Evolutionary conservation across 2,113 vertebrate genomes (phyloP), one percentile per base, ranked within the genome.

Genomic region (Pteruthius melanotis): DNA sequence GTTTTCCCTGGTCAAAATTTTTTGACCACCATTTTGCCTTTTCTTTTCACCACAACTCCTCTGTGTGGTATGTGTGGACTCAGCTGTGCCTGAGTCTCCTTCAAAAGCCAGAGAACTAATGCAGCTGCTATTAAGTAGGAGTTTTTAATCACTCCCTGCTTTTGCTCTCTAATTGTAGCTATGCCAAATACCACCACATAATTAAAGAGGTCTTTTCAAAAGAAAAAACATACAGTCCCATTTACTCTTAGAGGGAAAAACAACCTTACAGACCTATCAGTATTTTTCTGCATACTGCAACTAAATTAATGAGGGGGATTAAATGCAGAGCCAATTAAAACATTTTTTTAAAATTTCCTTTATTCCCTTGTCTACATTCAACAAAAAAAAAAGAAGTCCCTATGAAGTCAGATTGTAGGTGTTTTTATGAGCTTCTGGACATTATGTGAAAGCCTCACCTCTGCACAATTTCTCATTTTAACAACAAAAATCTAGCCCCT

Each of bases 61-160:
- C 82, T 1, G 11, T 91, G 82, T 89, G 31, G 74, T 64, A 27
- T 21, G 13, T 71, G 75, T 61, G 66, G 28, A 84, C 47, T 95
- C 61, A 88, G 4, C 75, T 63, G 65, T 83, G 78, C 82, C 85
- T 79, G 24, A 20, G 68, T 81, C 59, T 93, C 60, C 89, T 89
- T 96, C 61, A 88, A 94, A 96, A 96, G 49, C 77, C 78, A 87
- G 68, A 63, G 90, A 96, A 89, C 44, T 92, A 95, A 97, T 96
- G 65, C 94, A 96, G 96, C 78, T 97, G 82, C 57, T 93, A 95
- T 97, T 97, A 97, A 91, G 78, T 59, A 94, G 88, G 93, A 96
- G 97, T 83, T 97, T 95, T 96, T 96, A 97, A 98, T 97, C 94
- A 96, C 76, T 86, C 92, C 78, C 90, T 95, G 95, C 91, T 97